These are phyloP conservation scores for Drosophila arizonae DNA, from an alignment of 1,140 invertebrate species.

Conservation along the genomic window DNA sequence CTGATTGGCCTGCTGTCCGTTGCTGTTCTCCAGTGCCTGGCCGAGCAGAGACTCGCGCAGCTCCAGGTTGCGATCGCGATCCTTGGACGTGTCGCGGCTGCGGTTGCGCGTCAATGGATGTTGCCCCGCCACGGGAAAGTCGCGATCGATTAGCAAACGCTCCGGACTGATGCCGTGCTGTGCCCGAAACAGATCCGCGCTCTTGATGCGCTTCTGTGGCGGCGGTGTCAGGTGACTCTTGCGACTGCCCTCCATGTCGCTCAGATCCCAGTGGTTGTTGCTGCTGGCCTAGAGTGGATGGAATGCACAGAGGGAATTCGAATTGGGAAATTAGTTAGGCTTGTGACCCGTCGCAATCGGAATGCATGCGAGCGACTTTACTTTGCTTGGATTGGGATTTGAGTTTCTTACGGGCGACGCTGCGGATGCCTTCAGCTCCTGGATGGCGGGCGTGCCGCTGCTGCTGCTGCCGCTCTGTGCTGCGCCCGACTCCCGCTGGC, in stretches of 20 bases:
- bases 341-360: neutral
- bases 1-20: conserved; percentile 69
- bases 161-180: conserved; percentile 83
- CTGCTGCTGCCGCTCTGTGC: conserved; percentile 24
- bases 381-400: conserved; percentile 74
- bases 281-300: conserved; percentile 53
- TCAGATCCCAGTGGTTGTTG: conserved; percentile 74
- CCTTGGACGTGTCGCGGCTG: conserved; percentile 71
- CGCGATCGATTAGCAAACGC: conserved; percentile 67
- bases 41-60: conserved; percentile 88
- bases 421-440: conserved; percentile 78
- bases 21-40: conserved; percentile 87
- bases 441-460: conserved; percentile 70
- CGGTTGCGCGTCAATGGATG: conserved; percentile 73
- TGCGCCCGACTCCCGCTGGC: conserved; percentile 2
- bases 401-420: conserved; percentile 81
- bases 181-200: conserved; percentile 85
- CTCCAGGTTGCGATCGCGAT: conserved; percentile 83
- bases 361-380: conserved; percentile 63
- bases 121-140: conserved; percentile 75
- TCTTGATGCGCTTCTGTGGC: conserved; percentile 86
- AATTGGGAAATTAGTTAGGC: neutral
- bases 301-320: neutral
- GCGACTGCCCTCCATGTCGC: conserved; percentile 65
- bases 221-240: conserved; percentile 83